Percentiles rank a stretch among this genome's conserved stretches.
Evolutionary conservation across 2,888 invertebrate species (phyloP).

Genomic region (Vesta saturnalis): DNA sequence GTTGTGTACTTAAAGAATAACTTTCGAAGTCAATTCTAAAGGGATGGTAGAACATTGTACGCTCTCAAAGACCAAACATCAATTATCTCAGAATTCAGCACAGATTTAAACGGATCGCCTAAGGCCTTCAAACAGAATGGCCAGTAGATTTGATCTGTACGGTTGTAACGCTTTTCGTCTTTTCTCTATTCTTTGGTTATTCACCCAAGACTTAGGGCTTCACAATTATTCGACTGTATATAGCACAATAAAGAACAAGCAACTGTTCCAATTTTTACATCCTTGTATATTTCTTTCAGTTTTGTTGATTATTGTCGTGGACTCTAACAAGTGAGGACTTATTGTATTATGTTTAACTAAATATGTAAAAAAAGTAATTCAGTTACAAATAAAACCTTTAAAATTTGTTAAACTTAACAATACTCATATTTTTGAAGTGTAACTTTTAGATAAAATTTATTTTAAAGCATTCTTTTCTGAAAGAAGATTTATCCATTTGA

Average conservation of each 20-base stretch:
- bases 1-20: constrained; percentile 35
- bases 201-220: constrained; percentile 18
- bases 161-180: constrained; percentile 26
- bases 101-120: constrained; percentile 45
- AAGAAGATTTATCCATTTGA: no score
- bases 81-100: constrained; percentile 44
- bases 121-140: constrained; percentile 38
- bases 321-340: neutral
- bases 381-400: no score
- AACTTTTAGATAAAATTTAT: no score
- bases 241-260: constrained; percentile 20
- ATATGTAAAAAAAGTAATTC: no score
- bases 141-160: constrained; percentile 40
- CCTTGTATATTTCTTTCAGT: neutral
- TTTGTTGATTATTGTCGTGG: neutral
- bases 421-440: no score
- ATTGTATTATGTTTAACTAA: neutral
- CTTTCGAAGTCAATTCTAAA: constrained; percentile 37
- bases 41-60: constrained; percentile 40
- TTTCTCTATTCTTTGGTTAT: constrained; percentile 24
- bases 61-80: constrained; percentile 44
- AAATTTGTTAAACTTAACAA: no score
- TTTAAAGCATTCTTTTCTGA: no score
- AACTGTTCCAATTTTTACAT: constrained; percentile 14
- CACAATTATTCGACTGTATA: constrained; percentile 26